Conservation (phyloP, 92 coral and sea anemone genomes). For the Porites rus region DNA sequence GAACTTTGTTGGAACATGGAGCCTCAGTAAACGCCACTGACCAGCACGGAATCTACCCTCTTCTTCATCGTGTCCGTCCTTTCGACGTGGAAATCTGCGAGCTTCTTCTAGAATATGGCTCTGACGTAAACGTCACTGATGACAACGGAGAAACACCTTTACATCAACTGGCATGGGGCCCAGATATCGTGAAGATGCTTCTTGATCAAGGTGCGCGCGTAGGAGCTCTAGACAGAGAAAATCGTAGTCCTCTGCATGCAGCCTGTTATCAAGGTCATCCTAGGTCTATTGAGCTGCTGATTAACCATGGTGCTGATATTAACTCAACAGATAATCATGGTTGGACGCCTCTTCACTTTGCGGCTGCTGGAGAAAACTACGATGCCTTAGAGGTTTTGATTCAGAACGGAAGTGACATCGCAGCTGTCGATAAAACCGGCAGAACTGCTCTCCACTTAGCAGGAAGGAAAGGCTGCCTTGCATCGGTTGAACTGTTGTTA, state of each 20-base stretch:
- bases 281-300: conserved; percentile 1
- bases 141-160: conserved; percentile 24
- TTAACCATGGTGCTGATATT: conserved; percentile 11
- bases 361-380: neutral
- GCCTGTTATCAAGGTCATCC: neutral
- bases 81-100: neutral
- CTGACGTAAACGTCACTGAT: neutral
- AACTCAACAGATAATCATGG: neutral
- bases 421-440: conserved; percentile 38
- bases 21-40: neutral
- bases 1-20: conserved; percentile 14
- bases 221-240: neutral
- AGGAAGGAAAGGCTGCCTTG: neutral
- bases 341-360: conserved; percentile 23
- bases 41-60: neutral
- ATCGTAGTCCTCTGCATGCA: conserved; percentile 28
- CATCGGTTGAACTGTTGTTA: neutral
- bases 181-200: conserved; percentile 1
- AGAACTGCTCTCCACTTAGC: conserved; percentile 37
- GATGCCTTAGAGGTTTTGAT: neutral
- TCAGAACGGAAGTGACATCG: conserved; percentile 20
- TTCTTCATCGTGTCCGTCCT: neutral
- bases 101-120: conserved; percentile 1
- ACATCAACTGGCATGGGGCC: neutral
- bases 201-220: conserved; percentile 21